phyloP scores from a whole-genome alignment of 2,113 vertebrate species.

The Aptenodytes patagonicus region DNA sequence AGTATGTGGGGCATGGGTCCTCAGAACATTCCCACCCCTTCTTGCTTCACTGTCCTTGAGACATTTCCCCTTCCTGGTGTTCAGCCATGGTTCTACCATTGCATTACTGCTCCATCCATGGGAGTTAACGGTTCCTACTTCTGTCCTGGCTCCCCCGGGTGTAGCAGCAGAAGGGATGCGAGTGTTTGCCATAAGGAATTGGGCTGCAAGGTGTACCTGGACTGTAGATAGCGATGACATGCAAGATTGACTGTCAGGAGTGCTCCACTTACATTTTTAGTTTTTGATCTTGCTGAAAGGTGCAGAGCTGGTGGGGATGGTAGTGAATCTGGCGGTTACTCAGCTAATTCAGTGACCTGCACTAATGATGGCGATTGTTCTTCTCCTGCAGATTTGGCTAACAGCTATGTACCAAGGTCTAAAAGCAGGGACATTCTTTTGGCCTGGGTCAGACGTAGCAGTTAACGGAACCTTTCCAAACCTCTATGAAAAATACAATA shows the following conservation, averaged over 20 bases:
- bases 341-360: fast-evolving
- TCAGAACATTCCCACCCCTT: not conserved
- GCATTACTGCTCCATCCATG: not conserved
- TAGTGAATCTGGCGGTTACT: not conserved
- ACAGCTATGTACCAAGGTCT: constrained; percentile 86
- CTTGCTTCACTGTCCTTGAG: not conserved
- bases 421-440: constrained; percentile 87
- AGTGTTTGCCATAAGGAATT: not conserved
- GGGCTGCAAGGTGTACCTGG: not conserved
- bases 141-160: not conserved
- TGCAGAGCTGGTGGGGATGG: not conserved
- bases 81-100: not conserved
- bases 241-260: not conserved
- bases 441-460: constrained; percentile 93
- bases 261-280: fast-evolving
- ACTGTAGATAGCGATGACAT: fast-evolving
- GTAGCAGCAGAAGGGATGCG: not conserved
- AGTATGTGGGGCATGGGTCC: not conserved
- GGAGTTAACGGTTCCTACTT: not conserved
- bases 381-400: constrained; percentile 86
- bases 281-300: not conserved
- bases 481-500: constrained; percentile 77
- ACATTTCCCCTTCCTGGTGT: not conserved
- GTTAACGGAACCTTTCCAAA: constrained; percentile 86
- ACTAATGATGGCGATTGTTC: fast-evolving